Conservation (phyloP, 2,888 invertebrate genomes). For the Hetaerina titia region DNA sequence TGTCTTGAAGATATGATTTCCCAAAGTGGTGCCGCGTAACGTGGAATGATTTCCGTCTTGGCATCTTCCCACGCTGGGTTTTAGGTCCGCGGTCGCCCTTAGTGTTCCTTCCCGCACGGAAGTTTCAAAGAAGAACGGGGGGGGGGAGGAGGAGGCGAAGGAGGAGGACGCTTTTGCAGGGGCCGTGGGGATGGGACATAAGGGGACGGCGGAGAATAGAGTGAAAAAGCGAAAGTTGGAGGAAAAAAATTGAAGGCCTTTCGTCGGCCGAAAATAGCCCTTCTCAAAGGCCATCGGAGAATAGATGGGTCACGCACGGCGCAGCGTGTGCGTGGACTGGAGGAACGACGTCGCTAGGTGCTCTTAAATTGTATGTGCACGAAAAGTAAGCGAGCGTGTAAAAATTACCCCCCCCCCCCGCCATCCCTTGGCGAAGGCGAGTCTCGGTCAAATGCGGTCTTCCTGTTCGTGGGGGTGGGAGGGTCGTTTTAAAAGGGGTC, state of each 20-base stretch:
- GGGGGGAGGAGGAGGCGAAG: neutral
- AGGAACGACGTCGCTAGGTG: neutral
- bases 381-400: neutral
- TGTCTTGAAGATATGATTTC: too few relatives aligned
- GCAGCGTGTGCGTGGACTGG: neutral
- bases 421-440: neutral
- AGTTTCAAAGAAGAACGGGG: neutral
- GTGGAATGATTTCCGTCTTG: neutral
- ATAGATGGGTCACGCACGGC: slow-evolving; percentile 11
- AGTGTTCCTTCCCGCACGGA: neutral
- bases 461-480: neutral
- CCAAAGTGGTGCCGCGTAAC: neutral
- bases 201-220: neutral
- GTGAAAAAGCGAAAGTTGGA: neutral
- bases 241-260: neutral
- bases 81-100: neutral
- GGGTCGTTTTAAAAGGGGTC: neutral
- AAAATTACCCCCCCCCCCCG: neutral
- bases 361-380: neutral
- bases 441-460: neutral
- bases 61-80: neutral
- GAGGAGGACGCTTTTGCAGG: neutral
- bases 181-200: neutral
- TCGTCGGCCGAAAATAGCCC: neutral
- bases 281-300: neutral